Base-by-base conservation (phyloP, 2,797 vertebrate species). In the Natrix natrix region DNA sequence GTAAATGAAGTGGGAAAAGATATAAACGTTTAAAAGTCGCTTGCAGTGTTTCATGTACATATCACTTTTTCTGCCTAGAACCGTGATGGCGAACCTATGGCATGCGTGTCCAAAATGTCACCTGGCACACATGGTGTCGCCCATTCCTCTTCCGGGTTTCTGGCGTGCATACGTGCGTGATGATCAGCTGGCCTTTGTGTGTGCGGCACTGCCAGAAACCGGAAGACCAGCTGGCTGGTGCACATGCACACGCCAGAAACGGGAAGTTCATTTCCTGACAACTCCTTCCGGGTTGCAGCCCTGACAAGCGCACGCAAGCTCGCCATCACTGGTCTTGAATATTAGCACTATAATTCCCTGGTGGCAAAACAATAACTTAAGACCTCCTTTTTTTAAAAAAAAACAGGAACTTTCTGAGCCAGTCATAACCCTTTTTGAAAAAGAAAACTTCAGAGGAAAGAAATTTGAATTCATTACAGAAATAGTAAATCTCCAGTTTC, bases 401-500 rank as follows among this genome's bases (percentile, higher is more conserved):
- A 28, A 60, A 90, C 95, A 99, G 99, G 99, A 99, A 96, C 98
- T 99, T 91, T 99, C 99, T 87, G 97, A 99, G 90, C 98, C 99
- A 2, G 98, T 97, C 94, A 97, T 99, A 97, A 86, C 97, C 87
- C 96, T 99, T 91, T 99, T 98, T 97, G 98, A 98, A 95, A 99
- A 99, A 97, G 96, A 91, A 92, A 97, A 97, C 96, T 99, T 98
- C 96, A 98, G 97, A 96, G 99, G 99, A 88, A 98, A 98, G 95
- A 98, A 98, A 97, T 96, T 98, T 0, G 96, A 98, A 94, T 92
- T 99, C 96, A 97, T 89, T 2, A 95, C 96, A 0, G 98, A 98
- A 93, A 94, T 92, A 1, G 95, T 98, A 92, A 99, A 98, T 95
- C 98, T 99, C 89, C 97, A 26, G 37, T 98, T 98, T 93, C 95